These are phyloP conservation scores for Odobenus rosmarus DNA, from an alignment of 2,113 vertebrate genomes.

Conservation along the genomic window DNA sequence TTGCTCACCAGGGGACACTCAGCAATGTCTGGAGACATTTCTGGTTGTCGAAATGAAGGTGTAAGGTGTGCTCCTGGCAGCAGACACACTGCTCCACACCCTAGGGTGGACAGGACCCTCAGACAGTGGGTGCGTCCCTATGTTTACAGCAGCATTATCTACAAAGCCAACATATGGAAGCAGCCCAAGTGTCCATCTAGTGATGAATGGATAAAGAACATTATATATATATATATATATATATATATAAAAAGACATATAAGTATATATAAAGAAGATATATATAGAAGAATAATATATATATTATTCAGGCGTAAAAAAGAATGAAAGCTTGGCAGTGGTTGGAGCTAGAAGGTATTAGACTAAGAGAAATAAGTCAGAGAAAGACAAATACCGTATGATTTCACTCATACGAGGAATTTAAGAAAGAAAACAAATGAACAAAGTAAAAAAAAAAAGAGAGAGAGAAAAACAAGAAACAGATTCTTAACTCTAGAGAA, in stretches of 20 bases:
- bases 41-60: not conserved
- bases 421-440: not conserved
- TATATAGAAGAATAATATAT: too few relatives aligned
- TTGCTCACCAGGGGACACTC: too few relatives aligned
- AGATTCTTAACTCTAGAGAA: not conserved
- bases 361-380: not conserved
- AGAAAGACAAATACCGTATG: not conserved
- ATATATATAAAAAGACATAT: too few relatives aligned
- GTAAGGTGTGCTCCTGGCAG: not conserved
- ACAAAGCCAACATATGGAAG: too few relatives aligned
- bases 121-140: not conserved
- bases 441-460: not conserved
- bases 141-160: rapidly evolving
- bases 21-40: not conserved
- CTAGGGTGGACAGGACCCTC: not conserved
- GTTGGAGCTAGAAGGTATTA: not conserved
- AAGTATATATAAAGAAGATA: not conserved
- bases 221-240: too few relatives aligned
- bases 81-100: not conserved
- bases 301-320: not conserved
- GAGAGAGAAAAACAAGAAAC: not conserved
- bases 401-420: not conserved
- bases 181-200: not conserved
- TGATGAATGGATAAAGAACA: not conserved
- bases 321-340: not conserved